These are phyloP conservation scores for Lacanobia wlatinum DNA, from an alignment of 2,888 invertebrate species.

Conservation along the genomic window DNA sequence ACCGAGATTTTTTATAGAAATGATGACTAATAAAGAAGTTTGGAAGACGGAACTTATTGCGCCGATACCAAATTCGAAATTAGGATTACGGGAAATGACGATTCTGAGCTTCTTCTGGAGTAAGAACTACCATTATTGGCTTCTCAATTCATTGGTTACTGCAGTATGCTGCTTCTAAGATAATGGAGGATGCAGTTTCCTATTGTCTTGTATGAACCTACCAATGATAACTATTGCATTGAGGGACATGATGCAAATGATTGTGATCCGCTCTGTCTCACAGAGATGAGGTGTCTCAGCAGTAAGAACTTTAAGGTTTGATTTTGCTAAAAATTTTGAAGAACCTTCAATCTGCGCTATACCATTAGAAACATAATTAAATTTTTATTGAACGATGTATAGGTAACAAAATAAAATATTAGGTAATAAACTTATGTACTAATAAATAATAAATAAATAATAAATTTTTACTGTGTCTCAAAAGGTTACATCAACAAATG, in stretches of 20 bases:
- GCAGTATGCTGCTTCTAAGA: background rate
- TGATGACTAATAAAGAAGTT: background rate
- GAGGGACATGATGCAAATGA: too few species aligned
- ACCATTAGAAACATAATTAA: too few species aligned
- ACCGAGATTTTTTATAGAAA: too few species aligned
- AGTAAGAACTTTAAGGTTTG: too few species aligned
- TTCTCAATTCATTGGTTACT: background rate
- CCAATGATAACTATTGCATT: background rate
- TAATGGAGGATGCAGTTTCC: background rate
- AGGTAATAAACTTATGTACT: too few species aligned
- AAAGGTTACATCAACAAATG: too few species aligned
- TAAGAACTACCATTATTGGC: background rate
- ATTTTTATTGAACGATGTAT: too few species aligned
- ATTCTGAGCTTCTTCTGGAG: background rate
- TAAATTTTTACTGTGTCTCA: too few species aligned
- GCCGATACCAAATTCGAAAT: background rate
- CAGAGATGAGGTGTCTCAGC: too few species aligned
- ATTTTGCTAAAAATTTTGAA: background rate
- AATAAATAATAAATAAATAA: too few species aligned
- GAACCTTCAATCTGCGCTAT: background rate
- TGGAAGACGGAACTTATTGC: background rate
- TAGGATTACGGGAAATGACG: background rate
- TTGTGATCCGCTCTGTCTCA: too few species aligned
- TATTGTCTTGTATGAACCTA: background rate
- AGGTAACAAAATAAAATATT: too few species aligned